These are phyloP conservation scores for Actinia tenebrosa DNA, from an alignment of 64 coral and sea anemone species.

Conservation along the genomic window DNA sequence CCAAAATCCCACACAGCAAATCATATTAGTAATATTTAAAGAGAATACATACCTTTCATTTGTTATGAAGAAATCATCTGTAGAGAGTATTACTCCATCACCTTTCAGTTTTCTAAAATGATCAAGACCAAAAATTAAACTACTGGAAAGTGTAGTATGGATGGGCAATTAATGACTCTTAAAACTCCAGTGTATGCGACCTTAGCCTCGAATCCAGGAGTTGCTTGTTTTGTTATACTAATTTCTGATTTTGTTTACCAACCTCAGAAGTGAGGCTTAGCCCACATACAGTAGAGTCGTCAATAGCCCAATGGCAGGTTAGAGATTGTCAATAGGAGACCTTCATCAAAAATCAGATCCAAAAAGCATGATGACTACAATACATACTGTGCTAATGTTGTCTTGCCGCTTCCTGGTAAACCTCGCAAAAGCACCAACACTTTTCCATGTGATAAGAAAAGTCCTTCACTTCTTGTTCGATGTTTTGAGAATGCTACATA, in stretches of 20 bases:
- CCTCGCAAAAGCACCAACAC: constrained; percentile 74
- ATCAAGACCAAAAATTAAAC: background rate
- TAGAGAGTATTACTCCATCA: constrained; percentile 70
- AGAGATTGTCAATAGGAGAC: too few relatives aligned
- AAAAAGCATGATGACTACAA: background rate
- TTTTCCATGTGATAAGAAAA: constrained; percentile 24
- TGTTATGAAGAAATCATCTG: constrained; percentile 77
- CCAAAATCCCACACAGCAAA: too few relatives aligned
- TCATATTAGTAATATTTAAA: background rate
- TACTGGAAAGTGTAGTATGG: too few relatives aligned
- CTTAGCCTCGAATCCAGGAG: too few relatives aligned
- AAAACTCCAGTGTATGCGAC: too few relatives aligned
- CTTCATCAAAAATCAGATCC: too few relatives aligned
- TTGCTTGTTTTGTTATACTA: too few relatives aligned
- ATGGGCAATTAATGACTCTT: too few relatives aligned
- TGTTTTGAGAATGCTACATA: background rate
- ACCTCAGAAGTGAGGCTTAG: too few relatives aligned
- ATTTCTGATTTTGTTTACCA: too few relatives aligned
- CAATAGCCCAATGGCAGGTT: too few relatives aligned
- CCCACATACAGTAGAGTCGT: too few relatives aligned
- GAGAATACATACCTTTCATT: constrained; percentile 53
- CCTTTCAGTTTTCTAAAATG: constrained; percentile 31
- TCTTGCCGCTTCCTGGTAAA: constrained; percentile 93
- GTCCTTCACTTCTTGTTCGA: background rate
- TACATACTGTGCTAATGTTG: constrained; percentile 65